Base-by-base conservation (phyloP, 1,140 invertebrate genomes). In the Laupala kohalensis region DNA sequence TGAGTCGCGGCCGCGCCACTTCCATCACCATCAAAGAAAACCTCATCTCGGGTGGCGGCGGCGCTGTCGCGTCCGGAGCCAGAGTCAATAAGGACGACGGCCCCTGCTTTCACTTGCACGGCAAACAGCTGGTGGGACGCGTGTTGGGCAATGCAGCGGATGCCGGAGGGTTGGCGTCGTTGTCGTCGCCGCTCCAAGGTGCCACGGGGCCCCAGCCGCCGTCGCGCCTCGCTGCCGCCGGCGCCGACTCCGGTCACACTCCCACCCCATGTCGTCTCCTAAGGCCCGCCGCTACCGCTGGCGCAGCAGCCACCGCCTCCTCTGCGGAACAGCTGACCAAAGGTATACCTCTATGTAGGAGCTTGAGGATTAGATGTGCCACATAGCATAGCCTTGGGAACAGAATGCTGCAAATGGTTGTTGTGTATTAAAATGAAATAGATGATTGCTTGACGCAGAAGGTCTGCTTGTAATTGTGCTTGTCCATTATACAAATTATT, bases 271-370 rank as follows among this genome's bases (percentile, higher is more conserved):
- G n/a, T n/a, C n/a, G n/a, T n/a, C n/a, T n/a, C n/a, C n/a, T n/a
- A n/a, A n/a, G n/a, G n/a, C n/a, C 74, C 6, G 71, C 74, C 12
- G 67, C 69, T 5, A 75, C 71, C 74, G 72, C 70, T 23, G 6
- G 76, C 71, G 67, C 53, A 29, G 28, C 28, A 2, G 76, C 63
- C 67, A 71, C 74, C 6, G 71, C 74, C 12, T 65, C 69, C 6
- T 74, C 71, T 74, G 72, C 70, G 24, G 62, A 74, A 64, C 75
- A 67, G 64, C 77, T 6, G 70, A 74, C 19, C 70, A 80, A 80
- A 81, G 80, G 80, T 81, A 81, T 76, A 80, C 76, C 75, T 30
- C 62, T 15, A 15, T 24, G 64, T 63, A 27, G 23, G 28, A 1
- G 2, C 25, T 23, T 5, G 28, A 69, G n/a, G n/a, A n/a, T n/a